Evolutionary conservation across 2,888 invertebrate species (phyloP), one percentile per base, ranked within the genome.

Genomic region (Netelia melanura): DNA sequence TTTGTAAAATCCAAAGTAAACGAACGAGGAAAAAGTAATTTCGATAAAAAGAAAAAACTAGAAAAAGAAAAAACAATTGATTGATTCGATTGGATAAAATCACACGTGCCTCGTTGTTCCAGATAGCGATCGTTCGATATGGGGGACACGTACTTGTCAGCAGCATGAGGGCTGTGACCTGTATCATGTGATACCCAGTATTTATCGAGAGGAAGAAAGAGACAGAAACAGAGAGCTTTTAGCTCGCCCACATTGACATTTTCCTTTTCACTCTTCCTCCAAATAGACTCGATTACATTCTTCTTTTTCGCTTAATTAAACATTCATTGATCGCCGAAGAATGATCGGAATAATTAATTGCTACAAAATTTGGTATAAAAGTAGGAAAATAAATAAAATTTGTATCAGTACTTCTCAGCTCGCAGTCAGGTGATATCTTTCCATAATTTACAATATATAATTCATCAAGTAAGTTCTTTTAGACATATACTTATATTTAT

Each of bases 331-430:
- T 79, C 52, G 72, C 14, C 23, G 43, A 74, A 83, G 84, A 91
- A 87, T 87, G 92, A 90, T 87, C 56, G 65, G 89, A 91, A 91
- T 92, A 87, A 85, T 81, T 87, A 91, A 92, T 90, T 85, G 62
- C 58, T 83, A 81, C 58, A 80, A 71, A 83, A 86, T 86, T 72
- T 3, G 43, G 78, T 90, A 92, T 92, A 92, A 91, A 90, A 89
- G 86, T 71, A 10, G 64, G 23, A 43, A 43, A 56, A 23, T 58
- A 23, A 62, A n/a, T 30, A 38, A 14, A 48, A 21, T 56, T n/a
- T 17, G 62, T 61, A 65, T 81, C 84, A 85, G 79, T 83, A 52
- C 48, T 62, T 61, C 30, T 71, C 52, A 17, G 11, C n/a, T 68
- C 75, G 38, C 54, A 54, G 43, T 17, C 70, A 79, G 76, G 82